A percentile compares a stretch with the other conserved stretches of the same genome.
These are phyloP conservation scores for Drosophila grimshawi DNA, from an alignment of 1,140 invertebrate species.

Conservation along the genomic window DNA sequence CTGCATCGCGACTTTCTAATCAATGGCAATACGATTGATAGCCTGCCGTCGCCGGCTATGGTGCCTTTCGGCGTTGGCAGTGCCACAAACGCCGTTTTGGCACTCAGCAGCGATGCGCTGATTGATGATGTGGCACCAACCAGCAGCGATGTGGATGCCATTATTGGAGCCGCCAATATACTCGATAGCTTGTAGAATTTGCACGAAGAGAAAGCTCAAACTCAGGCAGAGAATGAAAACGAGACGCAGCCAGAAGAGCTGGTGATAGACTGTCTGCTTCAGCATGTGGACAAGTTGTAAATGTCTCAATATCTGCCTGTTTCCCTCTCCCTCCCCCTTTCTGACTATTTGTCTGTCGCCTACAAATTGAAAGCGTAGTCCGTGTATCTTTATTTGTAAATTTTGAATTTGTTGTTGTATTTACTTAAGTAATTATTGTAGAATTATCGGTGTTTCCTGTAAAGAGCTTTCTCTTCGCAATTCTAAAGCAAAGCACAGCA, in stretches of 20 bases:
- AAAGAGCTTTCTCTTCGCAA: constrained; percentile 73
- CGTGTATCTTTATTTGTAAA: constrained; percentile 1
- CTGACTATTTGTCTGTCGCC: neutral
- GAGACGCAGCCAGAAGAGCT: constrained; percentile 29
- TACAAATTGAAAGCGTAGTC: neutral
- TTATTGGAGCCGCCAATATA: constrained; percentile 70
- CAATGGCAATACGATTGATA: constrained; percentile 86
- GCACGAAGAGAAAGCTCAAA: constrained; percentile 78
- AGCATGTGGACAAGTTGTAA: constrained; percentile 70
- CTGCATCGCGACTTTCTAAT: constrained; percentile 86
- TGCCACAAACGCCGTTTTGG: constrained; percentile 34
- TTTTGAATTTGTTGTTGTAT: constrained; percentile 16
- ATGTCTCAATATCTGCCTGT: neutral
- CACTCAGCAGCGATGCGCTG: constrained; percentile 55
- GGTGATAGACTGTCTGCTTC: constrained; percentile 61
- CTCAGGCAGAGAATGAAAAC: constrained; percentile 16
- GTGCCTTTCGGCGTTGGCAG: constrained; percentile 48
- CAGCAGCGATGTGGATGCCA: constrained; percentile 71
- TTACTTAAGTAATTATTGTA: constrained; percentile 10
- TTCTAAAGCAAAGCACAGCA: constrained; percentile 22
- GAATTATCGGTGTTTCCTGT: constrained; percentile 1
- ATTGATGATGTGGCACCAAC: constrained; percentile 65
- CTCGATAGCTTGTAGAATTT: constrained; percentile 82
- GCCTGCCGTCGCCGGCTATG: constrained; percentile 54
- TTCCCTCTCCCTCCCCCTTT: neutral